Conservation (phyloP, 2,888 invertebrate species). For the Oconnorella tubifera region DNA sequence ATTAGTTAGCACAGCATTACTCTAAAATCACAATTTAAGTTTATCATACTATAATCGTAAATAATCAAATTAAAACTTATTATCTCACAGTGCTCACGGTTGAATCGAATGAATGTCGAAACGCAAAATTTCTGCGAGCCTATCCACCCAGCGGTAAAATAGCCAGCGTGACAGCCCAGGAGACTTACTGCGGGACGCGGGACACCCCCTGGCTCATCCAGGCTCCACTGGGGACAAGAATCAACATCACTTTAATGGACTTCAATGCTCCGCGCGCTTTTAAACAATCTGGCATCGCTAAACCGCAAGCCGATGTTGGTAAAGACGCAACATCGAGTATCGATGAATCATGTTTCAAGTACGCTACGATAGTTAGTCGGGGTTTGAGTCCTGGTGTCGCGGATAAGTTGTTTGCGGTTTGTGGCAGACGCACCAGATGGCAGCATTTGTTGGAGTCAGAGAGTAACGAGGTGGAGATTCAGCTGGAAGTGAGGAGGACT, state of each 20-base stretch:
- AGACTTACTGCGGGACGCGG: constrained; percentile 24
- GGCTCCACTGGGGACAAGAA: constrained; percentile 22
- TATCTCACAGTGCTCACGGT: constrained; percentile 30
- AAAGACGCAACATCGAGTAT: too few species aligned
- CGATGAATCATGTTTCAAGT: constrained; percentile 9
- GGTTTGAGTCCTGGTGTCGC: neutral
- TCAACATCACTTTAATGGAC: constrained; percentile 26
- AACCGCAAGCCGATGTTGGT: too few species aligned
- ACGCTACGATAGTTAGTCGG: constrained; percentile 8
- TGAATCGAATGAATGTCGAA: constrained; percentile 26
- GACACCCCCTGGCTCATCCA: constrained; percentile 31
- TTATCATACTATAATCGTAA: too few species aligned
- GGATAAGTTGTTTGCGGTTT: constrained; percentile 14
- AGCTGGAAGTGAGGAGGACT: constrained; percentile 17
- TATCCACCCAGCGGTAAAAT: constrained; percentile 23
- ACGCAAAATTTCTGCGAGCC: constrained; percentile 21
- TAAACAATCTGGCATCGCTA: too few species aligned
- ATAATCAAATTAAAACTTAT: too few species aligned
- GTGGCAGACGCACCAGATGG: constrained; percentile 18
- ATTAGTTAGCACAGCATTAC: too few species aligned
- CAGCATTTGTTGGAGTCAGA: constrained; percentile 25
- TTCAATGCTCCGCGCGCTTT: constrained; percentile 18
- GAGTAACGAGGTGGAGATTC: constrained; percentile 25
- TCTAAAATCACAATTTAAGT: too few species aligned
- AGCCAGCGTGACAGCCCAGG: constrained; percentile 27